Evolutionary conservation across 2,113 vertebrate species (phyloP).

Genomic region (Perognathus longimembris): DNA sequence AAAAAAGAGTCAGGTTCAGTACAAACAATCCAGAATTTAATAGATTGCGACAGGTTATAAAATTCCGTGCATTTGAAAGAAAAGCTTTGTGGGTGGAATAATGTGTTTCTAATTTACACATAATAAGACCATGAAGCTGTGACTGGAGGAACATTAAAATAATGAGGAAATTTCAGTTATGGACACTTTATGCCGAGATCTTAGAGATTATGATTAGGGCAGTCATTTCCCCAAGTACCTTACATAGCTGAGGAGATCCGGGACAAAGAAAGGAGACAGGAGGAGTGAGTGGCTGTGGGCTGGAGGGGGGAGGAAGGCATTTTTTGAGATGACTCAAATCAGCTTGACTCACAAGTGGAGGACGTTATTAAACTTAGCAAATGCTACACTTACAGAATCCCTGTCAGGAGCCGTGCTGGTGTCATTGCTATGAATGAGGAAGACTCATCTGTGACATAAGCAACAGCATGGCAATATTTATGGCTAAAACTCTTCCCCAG

Average conservation of each 20-base stretch:
- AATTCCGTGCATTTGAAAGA: constrained; percentile 81
- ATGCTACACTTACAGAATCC: background rate
- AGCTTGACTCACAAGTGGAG: background rate
- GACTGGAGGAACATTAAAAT: constrained; percentile 85
- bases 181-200: constrained; percentile 71
- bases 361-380: constrained; percentile 14
- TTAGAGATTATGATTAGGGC: constrained; percentile 78
- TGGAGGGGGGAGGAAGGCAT: background rate
- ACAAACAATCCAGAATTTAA: constrained; percentile 85
- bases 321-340: background rate
- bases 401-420: background rate
- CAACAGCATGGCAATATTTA: background rate
- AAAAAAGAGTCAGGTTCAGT: constrained; percentile 77
- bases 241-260: constrained; percentile 18
- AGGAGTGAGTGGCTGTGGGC: background rate
- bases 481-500: background rate
- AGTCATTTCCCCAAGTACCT: constrained; percentile 70
- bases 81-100: constrained; percentile 85
- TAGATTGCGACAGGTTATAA: constrained; percentile 87
- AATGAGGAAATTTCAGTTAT: constrained; percentile 80
- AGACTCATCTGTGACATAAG: background rate
- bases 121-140: constrained; percentile 84
- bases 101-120: constrained; percentile 88
- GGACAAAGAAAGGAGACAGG: constrained; percentile 61
- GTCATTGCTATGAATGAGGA: background rate